A percentile compares a stretch with the other conserved stretches of the same genome.
These are phyloP conservation scores for Xiphorhynchus erythropygius DNA, from an alignment of 2,797 vertebrate species.

Conservation along the genomic window DNA sequence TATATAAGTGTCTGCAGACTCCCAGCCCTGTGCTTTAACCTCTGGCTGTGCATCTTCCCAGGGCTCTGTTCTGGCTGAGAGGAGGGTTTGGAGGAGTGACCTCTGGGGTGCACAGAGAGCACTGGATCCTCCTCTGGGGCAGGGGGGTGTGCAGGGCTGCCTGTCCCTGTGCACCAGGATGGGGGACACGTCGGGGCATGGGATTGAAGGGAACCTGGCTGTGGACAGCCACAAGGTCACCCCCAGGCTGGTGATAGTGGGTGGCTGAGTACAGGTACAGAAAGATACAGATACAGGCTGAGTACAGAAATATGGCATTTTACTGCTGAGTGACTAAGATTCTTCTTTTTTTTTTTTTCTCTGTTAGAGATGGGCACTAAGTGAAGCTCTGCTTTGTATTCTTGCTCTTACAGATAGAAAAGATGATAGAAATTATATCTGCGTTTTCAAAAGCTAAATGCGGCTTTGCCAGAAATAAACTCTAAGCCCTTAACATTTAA, in stretches of 20 bases:
- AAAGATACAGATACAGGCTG: background rate
- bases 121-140: background rate
- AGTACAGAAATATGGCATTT: background rate
- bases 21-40: background rate
- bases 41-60: background rate
- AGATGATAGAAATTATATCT: background rate
- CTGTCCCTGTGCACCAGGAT: background rate
- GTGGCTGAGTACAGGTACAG: background rate
- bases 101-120: background rate
- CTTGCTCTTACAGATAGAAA: accelerated
- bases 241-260: accelerated
- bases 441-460: background rate
- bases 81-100: accelerated
- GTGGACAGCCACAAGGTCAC: background rate
- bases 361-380: background rate
- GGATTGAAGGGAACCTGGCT: background rate
- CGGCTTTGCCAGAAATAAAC: background rate
- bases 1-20: background rate
- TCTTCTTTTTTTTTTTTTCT: background rate
- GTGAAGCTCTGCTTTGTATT: background rate
- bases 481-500: background rate
- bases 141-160: background rate
- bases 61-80: accelerated
- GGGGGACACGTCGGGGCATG: accelerated
- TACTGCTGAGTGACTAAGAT: background rate